A percentile compares a stretch with the other conserved stretches of the same genome.
phyloP scores from a whole-genome alignment of 2,888 invertebrate genomes.

The Pammene fasciana region DNA sequence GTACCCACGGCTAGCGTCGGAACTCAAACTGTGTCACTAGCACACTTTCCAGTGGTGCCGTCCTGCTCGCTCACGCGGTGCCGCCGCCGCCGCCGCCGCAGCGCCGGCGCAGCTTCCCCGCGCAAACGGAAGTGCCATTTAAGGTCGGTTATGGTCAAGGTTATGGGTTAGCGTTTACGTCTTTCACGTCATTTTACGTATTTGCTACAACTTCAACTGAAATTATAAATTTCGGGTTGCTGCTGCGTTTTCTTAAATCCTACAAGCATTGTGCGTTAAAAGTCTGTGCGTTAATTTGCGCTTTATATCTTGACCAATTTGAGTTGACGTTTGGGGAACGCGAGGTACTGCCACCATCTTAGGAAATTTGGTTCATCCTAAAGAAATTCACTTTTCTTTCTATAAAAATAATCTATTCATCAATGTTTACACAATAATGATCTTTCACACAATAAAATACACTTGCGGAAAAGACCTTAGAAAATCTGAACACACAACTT shows the following conservation, averaged over 20 bases:
- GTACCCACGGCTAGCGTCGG: conserved; percentile 46
- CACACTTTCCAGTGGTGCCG: conserved; percentile 64
- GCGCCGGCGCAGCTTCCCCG: conserved; percentile 54
- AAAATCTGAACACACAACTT: no score
- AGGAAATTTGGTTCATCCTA: no score
- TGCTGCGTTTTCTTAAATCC: neutral
- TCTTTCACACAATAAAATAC: no score
- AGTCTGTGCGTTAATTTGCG: no score
- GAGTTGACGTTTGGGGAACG: no score
- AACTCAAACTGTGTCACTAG: conserved; percentile 61
- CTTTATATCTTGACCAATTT: no score
- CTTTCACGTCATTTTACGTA: conserved; percentile 7
- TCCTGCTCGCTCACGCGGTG: conserved; percentile 51
- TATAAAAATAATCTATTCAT: no score
- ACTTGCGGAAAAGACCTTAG: no score
- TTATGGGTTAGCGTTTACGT: conserved; percentile 53
- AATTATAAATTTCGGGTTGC: neutral
- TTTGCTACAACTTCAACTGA: neutral
- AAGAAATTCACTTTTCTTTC: no score
- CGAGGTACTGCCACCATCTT: no score
- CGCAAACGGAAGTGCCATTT: conserved; percentile 51
- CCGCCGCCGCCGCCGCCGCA: conserved; percentile 8
- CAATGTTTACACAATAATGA: no score
- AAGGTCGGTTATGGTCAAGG: conserved; percentile 70
- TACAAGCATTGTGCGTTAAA: no score